Conservation (phyloP, 2,888 invertebrate genomes). For the Gnatocerus cornutus region DNA sequence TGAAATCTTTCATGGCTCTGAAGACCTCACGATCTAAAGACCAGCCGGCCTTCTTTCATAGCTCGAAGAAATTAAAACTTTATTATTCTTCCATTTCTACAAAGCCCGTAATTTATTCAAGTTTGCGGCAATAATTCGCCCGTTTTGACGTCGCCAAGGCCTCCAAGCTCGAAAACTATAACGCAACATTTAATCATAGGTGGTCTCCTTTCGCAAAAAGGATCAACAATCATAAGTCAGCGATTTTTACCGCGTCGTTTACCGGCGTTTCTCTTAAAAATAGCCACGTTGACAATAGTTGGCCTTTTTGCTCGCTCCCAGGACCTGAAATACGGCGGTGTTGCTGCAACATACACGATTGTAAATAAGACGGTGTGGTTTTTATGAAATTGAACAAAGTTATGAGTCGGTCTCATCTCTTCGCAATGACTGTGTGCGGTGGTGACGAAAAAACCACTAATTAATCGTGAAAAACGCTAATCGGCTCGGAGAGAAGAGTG, state of each 20-base stretch:
- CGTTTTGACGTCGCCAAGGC: conserved; percentile 22
- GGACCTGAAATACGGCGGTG: conserved; percentile 38
- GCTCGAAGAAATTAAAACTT: conserved; percentile 13
- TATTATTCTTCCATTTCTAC: conserved; percentile 14
- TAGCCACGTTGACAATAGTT: conserved; percentile 64
- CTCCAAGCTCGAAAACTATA: conserved; percentile 44
- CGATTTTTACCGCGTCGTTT: conserved; percentile 59
- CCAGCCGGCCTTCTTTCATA: background rate
- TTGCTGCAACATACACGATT: conserved; percentile 49
- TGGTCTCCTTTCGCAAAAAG: conserved; percentile 62
- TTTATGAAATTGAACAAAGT: conserved; percentile 37
- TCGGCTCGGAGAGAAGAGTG: conserved; percentile 53
- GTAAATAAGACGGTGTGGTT: conserved; percentile 53
- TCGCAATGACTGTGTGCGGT: conserved; percentile 13
- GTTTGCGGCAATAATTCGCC: conserved; percentile 14
- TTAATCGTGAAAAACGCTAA: conserved; percentile 58
- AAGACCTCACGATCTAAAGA: background rate
- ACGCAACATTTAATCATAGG: conserved; percentile 62
- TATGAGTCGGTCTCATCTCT: conserved; percentile 29
- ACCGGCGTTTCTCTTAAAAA: conserved; percentile 61
- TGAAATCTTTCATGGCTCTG: too few species aligned
- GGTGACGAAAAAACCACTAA: conserved; percentile 56
- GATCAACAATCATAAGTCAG: conserved; percentile 61
- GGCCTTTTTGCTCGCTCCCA: conserved; percentile 56
- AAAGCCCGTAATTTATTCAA: conserved; percentile 11